Evolutionary conservation across 35 echinoderm and acorn worm genomes (phyloP).

Genomic region (Diadema setosum): DNA sequence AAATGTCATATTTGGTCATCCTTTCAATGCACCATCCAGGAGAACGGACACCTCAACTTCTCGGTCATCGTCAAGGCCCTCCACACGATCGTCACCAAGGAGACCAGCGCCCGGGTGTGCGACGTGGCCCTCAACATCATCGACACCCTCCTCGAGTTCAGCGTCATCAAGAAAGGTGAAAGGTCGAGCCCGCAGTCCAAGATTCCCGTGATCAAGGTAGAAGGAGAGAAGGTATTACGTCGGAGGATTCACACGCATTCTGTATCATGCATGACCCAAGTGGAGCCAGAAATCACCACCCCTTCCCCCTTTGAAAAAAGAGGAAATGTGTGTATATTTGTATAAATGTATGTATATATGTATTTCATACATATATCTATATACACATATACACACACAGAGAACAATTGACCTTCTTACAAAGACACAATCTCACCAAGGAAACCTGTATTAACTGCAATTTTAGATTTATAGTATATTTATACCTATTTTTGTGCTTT

Average conservation of each 20-base stretch:
- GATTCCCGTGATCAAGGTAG: conserved; percentile 90
- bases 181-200: conserved; percentile 61
- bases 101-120: conserved; percentile 82
- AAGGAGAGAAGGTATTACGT: conserved; percentile 70
- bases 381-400: too few species aligned
- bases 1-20: too few species aligned
- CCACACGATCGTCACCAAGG: conserved; percentile 85
- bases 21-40: too few species aligned
- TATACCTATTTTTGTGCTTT: too few species aligned
- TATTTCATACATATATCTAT: too few species aligned
- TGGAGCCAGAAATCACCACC: neutral
- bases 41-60: conserved; percentile 95
- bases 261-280: conserved; percentile 5
- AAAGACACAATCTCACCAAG: too few species aligned
- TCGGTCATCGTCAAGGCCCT: conserved; percentile 86
- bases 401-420: too few species aligned
- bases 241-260: conserved; percentile 27
- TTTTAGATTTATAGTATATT: too few species aligned
- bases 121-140: conserved; percentile 90
- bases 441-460: too few species aligned
- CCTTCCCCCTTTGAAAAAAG: too few species aligned
- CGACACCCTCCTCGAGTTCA: conserved; percentile 88
- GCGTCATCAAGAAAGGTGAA: conserved; percentile 82
- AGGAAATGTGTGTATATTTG: too few species aligned
- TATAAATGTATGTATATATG: too few species aligned